Evolutionary conservation across 1,140 invertebrate species (phyloP).

Genomic region (Papilio helenus): DNA sequence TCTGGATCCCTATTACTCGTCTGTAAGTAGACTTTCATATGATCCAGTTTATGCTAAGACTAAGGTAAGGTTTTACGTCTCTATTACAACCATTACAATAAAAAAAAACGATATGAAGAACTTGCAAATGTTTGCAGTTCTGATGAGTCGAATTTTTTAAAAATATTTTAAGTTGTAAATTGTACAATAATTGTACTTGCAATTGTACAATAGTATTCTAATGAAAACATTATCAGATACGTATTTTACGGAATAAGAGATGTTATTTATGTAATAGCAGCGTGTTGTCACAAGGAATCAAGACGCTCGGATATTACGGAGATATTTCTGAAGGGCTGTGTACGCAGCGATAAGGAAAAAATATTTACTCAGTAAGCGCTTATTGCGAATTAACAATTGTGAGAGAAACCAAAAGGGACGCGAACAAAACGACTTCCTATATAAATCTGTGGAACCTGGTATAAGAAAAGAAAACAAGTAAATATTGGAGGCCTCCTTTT

Average conservation of each 20-base stretch:
- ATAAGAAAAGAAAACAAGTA: neutral
- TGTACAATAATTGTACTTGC: too few relatives aligned
- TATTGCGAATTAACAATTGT: slow-evolving; percentile 4
- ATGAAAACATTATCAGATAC: neutral
- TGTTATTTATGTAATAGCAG: slow-evolving; percentile 3
- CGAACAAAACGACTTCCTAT: neutral
- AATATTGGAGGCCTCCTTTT: too few relatives aligned
- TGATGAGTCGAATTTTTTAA: too few relatives aligned
- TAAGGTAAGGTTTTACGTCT: neutral
- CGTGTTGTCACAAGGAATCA: slow-evolving; percentile 9
- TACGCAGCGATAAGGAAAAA: slow-evolving; percentile 20
- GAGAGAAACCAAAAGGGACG: slow-evolving; percentile 9
- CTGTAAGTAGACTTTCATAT: slow-evolving; percentile 3
- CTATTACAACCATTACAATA: neutral
- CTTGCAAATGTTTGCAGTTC: too few relatives aligned
- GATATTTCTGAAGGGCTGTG: slow-evolving; percentile 18
- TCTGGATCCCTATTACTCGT: slow-evolving; percentile 1
- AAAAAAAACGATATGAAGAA: too few relatives aligned
- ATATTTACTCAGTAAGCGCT: slow-evolving; percentile 20
- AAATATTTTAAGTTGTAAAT: too few relatives aligned
- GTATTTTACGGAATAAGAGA: neutral
- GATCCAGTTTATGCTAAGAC: neutral
- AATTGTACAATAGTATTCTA: neutral
- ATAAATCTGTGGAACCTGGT: neutral
- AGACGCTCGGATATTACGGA: slow-evolving; percentile 3